These are phyloP conservation scores for Rutilus rutilus DNA, from an alignment of 2,113 vertebrate species.

Conservation along the genomic window DNA sequence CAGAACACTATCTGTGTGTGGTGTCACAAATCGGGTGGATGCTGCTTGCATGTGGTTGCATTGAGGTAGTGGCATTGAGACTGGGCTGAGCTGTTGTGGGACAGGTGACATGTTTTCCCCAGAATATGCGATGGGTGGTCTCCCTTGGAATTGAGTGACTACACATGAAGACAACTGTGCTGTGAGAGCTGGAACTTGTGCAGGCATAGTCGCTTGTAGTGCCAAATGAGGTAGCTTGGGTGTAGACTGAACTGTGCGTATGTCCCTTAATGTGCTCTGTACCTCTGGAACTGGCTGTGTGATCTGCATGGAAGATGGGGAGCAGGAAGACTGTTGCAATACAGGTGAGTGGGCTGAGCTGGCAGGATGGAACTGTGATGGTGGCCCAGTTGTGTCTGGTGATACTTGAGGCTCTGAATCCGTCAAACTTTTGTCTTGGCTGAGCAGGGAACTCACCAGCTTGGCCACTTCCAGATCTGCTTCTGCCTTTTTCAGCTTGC, in stretches of 20 bases:
- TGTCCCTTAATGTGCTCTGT: background rate
- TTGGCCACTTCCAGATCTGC: too few species aligned
- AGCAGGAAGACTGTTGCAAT: background rate
- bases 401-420: too few species aligned
- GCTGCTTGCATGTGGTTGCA: background rate
- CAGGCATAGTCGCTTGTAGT: background rate
- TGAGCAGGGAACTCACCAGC: too few species aligned
- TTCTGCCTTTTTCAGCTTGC: too few species aligned
- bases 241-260: background rate
- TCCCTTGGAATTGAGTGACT: background rate
- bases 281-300: background rate
- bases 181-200: background rate
- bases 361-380: too few species aligned
- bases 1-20: background rate
- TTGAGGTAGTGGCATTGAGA: background rate
- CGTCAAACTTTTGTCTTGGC: too few species aligned
- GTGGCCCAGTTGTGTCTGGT: too few species aligned
- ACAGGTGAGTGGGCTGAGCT: background rate
- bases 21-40: background rate
- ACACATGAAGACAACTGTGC: background rate
- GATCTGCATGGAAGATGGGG: background rate
- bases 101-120: background rate
- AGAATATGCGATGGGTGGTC: background rate
- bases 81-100: background rate
- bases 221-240: background rate